Conservation (phyloP, 2,888 invertebrate species). For the Odontocolon sp. region DNA sequence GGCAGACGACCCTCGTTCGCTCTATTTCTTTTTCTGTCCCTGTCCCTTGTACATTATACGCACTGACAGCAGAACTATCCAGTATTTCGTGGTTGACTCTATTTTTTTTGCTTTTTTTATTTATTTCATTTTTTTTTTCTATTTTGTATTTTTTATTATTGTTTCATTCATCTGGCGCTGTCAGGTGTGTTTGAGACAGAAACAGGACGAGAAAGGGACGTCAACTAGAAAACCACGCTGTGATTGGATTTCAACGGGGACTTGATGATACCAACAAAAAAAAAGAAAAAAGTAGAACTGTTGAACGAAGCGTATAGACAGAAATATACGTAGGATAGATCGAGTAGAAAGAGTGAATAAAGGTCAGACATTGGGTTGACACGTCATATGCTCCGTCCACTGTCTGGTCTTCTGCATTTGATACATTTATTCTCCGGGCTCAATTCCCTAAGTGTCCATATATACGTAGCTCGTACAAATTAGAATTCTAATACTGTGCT, state of each 20-base stretch:
- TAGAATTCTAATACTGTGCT: slow-evolving; percentile 2
- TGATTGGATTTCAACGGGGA: slow-evolving; percentile 26
- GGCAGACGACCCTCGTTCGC: slow-evolving; percentile 1
- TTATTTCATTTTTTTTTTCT: background rate
- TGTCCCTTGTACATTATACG: background rate
- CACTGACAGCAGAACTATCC: background rate
- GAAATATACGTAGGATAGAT: background rate
- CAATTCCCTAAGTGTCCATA: background rate
- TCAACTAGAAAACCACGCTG: slow-evolving; percentile 6
- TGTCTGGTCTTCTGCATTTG: background rate
- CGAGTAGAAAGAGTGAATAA: slow-evolving; percentile 18
- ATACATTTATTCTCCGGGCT: slow-evolving; percentile 1
- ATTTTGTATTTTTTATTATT: too few relatives aligned
- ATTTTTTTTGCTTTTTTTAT: background rate
- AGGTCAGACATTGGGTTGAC: slow-evolving; percentile 13
- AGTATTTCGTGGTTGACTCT: background rate
- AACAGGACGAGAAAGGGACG: slow-evolving; percentile 10
- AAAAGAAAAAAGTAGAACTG: background rate
- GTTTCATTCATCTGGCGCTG: slow-evolving; percentile 1
- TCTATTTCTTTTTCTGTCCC: background rate
- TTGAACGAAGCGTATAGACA: background rate
- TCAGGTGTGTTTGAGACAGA: slow-evolving; percentile 5
- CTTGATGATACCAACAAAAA: slow-evolving; percentile 23
- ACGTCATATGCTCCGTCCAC: background rate
- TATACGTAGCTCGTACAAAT: slow-evolving; percentile 10